Percentiles rank a stretch among this genome's conserved stretches.
These are phyloP conservation scores for Callaeas wilsoni DNA, from an alignment of 2,113 vertebrate species.

Conservation along the genomic window DNA sequence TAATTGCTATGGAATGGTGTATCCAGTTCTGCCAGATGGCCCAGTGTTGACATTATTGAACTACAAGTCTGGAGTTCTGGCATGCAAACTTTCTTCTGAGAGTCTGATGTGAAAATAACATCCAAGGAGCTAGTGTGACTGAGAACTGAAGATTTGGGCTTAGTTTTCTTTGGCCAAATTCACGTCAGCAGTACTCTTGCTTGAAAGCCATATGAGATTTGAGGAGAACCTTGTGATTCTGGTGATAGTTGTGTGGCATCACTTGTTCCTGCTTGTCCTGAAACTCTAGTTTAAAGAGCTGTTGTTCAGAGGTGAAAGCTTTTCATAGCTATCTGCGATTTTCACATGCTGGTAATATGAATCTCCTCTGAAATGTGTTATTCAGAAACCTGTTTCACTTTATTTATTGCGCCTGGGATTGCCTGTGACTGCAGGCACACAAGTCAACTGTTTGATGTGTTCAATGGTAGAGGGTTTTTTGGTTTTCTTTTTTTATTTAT, in stretches of 20 bases:
- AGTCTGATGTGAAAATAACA: background rate
- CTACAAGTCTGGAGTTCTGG: background rate
- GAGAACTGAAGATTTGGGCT: background rate
- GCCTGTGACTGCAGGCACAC: background rate
- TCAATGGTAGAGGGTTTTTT: background rate
- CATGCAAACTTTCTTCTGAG: background rate
- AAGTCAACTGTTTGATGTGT: background rate
- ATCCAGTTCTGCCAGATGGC: background rate
- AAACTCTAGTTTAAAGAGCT: background rate
- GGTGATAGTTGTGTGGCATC: background rate
- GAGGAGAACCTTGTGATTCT: background rate
- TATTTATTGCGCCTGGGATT: background rate
- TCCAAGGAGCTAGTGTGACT: background rate
- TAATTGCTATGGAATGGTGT: background rate
- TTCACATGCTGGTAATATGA: background rate
- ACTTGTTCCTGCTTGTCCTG: background rate
- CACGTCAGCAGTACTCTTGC: background rate
- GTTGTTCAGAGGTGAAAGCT: background rate
- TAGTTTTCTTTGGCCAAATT: background rate
- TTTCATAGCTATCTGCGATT: background rate
- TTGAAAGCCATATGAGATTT: background rate
- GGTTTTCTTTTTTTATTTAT: background rate
- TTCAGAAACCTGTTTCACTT: background rate
- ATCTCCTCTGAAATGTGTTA: background rate
- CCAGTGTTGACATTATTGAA: background rate